Evolutionary conservation across 1,140 invertebrate genomes (phyloP), one percentile per base, ranked within the genome.

Genomic region (Marisa cornuarietis): DNA sequence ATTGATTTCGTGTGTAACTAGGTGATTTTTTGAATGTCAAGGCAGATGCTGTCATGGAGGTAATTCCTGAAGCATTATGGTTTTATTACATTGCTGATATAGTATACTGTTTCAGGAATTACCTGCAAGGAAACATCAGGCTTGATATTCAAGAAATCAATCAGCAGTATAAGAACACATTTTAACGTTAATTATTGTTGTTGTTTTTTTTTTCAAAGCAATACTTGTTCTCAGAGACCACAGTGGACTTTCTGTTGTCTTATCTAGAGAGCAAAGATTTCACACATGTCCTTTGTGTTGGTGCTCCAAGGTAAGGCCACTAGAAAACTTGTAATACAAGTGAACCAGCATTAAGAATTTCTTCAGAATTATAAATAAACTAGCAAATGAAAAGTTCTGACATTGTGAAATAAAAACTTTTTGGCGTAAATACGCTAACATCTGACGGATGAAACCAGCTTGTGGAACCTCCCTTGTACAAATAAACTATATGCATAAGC

Each of bases 241-340:
- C 94, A 72, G 91, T 93, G 20, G 83, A 91, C 65, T 92, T 93
- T 68, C 90, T 95, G 49, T 83, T 92, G 1, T 88, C 92, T 76
- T 92, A 93, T 79, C 89, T 95, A 2, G 74, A 85, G 22, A 85
- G 90, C 49, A 87, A 93, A 72, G 88, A 92, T 80, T 92, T 93
- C 58, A 93, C 91, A 88, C 90, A 94, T 88, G 92, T 96, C 13
- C 87, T 97, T 13, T 96, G 95, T 86, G 93, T 96, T 79, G 95
- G 96, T 71, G 93, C 95, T 20, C 96, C 96, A 63, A 89, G 88
- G 89, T 90, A 85, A 76, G 80, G 52, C 92, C 95, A 8, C 31
- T 73, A 13, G 54, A 58, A 58, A 58, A 58, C 11, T 18, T 58
- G 54, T 14, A 58, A 14, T 58, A 11, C 54, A 11, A 6, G 54